These are phyloP conservation scores for Calephelis perditalis DNA, from an alignment of 2,888 invertebrate genomes.

Conservation along the genomic window DNA sequence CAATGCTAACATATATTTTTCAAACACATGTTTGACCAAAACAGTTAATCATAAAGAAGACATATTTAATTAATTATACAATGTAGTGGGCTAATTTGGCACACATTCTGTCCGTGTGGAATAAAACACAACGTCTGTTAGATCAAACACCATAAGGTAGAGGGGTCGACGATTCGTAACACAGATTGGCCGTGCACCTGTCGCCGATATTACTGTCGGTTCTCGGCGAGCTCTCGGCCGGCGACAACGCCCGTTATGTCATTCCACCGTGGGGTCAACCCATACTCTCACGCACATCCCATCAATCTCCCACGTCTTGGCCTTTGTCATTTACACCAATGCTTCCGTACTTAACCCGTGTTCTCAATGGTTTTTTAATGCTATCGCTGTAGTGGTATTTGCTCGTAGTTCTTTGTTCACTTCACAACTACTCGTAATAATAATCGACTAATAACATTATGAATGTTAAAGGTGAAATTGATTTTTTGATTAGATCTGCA, in stretches of 20 bases:
- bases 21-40: no score
- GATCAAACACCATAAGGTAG: conserved; percentile 18
- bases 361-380: conserved; percentile 19
- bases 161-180: conserved; percentile 28
- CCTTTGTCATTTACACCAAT: conserved; percentile 33
- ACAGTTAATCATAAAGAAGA: no score
- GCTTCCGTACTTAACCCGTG: conserved; percentile 13
- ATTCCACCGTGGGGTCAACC: conserved; percentile 56
- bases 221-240: conserved; percentile 37
- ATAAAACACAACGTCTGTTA: conserved; percentile 19
- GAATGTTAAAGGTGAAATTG: no score
- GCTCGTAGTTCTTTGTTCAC: no score
- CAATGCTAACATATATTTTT: no score
- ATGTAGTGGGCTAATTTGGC: no score
- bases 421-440: no score
- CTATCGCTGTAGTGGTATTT: no score
- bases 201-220: conserved; percentile 26
- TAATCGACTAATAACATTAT: no score
- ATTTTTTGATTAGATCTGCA: no score
- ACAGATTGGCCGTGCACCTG: conserved; percentile 42
- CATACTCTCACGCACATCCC: conserved; percentile 61
- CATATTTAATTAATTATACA: no score
- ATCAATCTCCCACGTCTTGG: conserved; percentile 51
- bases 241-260: conserved; percentile 58
- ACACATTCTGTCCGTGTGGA: background rate